phyloP scores from a whole-genome alignment of 2,113 vertebrate species.

The Notechis scutatus region DNA sequence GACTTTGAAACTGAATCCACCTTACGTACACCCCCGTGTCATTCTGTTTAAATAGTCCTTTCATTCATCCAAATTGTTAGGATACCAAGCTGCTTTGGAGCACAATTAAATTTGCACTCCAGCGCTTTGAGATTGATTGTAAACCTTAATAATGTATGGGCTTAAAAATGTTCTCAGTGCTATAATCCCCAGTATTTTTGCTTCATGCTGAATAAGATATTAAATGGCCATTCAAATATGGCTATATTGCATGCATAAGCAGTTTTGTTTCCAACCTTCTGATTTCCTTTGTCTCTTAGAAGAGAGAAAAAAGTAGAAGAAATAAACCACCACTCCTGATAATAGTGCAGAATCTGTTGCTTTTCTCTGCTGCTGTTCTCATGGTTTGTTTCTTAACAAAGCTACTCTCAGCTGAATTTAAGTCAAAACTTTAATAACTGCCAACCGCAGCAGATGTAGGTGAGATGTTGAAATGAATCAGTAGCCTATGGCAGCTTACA shows the following conservation, averaged over 20 bases:
- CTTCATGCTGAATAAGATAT: conserved; percentile 3
- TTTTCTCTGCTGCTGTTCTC: conserved; percentile 5
- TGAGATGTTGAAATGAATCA: conserved; percentile 14
- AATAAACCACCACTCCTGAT: neutral
- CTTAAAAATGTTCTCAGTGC: neutral
- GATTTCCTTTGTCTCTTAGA: conserved; percentile 8
- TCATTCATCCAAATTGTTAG: neutral
- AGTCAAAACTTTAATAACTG: conserved; percentile 17
- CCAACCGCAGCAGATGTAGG: neutral
- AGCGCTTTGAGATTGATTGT: neutral
- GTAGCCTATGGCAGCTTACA: neutral
- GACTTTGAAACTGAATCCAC: neutral
- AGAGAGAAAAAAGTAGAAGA: neutral
- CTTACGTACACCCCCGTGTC: neutral
- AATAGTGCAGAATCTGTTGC: neutral
- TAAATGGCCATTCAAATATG: neutral
- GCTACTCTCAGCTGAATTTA: conserved; percentile 11
- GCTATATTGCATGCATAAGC: neutral
- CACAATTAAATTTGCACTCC: neutral
- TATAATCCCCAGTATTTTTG: neutral
- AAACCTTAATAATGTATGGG: neutral
- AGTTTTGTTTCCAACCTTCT: conserved; percentile 24
- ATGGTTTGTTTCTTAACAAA: conserved; percentile 9
- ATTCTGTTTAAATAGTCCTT: neutral
- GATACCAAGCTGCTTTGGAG: neutral